phyloP scores from a whole-genome alignment of 2,113 vertebrate genomes.

The Psilopsiagon aurifrons region DNA sequence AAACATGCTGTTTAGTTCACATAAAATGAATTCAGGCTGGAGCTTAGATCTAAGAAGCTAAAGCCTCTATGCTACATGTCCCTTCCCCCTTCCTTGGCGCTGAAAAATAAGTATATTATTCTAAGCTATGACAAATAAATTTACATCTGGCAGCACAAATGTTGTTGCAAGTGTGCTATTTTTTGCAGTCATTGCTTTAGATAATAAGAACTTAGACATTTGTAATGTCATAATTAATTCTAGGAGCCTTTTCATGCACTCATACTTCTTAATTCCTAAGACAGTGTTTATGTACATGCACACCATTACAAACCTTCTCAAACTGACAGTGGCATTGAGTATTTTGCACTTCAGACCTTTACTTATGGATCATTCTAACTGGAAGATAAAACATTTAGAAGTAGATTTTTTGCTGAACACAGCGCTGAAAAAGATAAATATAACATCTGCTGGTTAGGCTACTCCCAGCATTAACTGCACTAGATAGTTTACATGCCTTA shows the following conservation, averaged over 20 bases:
- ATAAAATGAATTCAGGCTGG: background rate
- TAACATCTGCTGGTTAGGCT: background rate
- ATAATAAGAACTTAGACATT: background rate
- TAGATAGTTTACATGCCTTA: background rate
- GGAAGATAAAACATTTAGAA: background rate
- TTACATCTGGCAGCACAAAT: background rate
- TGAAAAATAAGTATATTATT: background rate
- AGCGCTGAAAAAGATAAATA: background rate
- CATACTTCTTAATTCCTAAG: background rate
- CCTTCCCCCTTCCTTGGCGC: background rate
- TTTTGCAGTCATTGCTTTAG: background rate
- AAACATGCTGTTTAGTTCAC: background rate
- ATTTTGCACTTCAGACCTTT: background rate
- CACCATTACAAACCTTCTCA: background rate
- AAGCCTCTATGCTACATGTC: background rate
- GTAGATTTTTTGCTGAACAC: background rate
- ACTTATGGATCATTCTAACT: background rate
- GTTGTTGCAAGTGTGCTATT: background rate
- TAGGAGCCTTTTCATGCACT: background rate
- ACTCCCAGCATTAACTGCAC: background rate
- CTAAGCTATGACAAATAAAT: conserved; percentile 3
- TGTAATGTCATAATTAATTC: background rate
- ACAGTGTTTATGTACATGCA: background rate
- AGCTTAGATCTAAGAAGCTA: background rate
- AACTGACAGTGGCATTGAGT: background rate